These are phyloP conservation scores for Oegoconia quadripuncta DNA, from an alignment of 2,888 invertebrate genomes.

Conservation along the genomic window DNA sequence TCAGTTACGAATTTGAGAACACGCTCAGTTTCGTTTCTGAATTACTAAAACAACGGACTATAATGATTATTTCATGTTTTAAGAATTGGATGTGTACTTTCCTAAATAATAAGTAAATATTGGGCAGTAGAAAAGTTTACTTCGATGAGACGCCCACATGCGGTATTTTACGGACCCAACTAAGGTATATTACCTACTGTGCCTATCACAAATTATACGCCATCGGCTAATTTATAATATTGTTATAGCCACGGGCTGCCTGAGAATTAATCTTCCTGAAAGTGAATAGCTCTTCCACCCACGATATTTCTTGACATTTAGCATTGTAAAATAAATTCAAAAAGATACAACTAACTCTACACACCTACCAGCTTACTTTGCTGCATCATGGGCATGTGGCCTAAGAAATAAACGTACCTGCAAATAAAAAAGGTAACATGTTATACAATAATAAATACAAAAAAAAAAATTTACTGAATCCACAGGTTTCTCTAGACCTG, in stretches of 20 bases:
- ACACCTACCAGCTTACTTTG: not conserved
- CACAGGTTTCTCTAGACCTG: too few species aligned
- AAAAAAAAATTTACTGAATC: too few species aligned
- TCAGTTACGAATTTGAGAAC: too few species aligned
- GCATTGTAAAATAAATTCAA: not conserved
- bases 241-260: slow-evolving; percentile 31
- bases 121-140: too few species aligned
- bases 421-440: slow-evolving; percentile 1
- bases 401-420: slow-evolving; percentile 1
- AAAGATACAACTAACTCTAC: not conserved
- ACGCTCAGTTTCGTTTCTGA: too few species aligned
- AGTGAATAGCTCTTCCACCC: slow-evolving; percentile 20
- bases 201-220: slow-evolving; percentile 47
- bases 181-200: slow-evolving; percentile 43
- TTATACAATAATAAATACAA: too few species aligned
- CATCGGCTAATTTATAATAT: slow-evolving; percentile 38
- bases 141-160: slow-evolving; percentile 27
- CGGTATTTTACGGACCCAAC: slow-evolving; percentile 29
- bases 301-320: slow-evolving; percentile 10
- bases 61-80: too few species aligned
- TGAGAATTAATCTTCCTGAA: slow-evolving; percentile 1
- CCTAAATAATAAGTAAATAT: too few species aligned
- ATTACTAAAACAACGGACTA: too few species aligned
- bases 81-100: too few species aligned
- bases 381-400: not conserved